Conservation (phyloP, 2,797 vertebrate genomes). For the Squalus acanthias region DNA sequence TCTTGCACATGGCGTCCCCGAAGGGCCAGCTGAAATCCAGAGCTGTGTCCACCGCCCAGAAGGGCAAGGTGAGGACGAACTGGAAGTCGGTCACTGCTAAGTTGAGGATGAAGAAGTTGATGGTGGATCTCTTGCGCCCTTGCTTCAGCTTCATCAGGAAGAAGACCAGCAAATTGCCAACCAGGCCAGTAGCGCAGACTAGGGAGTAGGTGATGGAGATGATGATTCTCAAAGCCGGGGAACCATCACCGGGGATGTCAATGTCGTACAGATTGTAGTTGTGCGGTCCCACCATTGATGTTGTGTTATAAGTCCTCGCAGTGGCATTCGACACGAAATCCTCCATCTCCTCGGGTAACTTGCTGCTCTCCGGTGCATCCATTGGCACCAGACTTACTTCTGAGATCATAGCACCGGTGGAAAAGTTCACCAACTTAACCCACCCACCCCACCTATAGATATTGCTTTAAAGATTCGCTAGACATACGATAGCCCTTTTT, state of each 20-base stretch:
- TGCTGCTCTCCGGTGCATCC: conserved; percentile 26
- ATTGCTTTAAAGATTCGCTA: not conserved
- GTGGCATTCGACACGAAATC: conserved; percentile 46
- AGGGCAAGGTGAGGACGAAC: conserved; percentile 71
- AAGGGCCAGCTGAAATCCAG: conserved; percentile 78
- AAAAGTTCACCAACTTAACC: conserved; percentile 3
- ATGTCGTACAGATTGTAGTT: conserved; percentile 58
- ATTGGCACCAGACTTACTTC: conserved; percentile 35
- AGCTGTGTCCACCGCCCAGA: conserved; percentile 73
- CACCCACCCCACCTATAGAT: not conserved
- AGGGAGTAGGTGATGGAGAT: conserved; percentile 58
- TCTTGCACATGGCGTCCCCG: conserved; percentile 70
- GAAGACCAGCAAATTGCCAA: conserved; percentile 65
- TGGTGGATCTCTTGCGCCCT: conserved; percentile 55
- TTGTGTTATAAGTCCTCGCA: conserved; percentile 47
- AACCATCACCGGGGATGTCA: conserved; percentile 58
- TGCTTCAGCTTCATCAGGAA: conserved; percentile 59
- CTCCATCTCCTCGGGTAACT: conserved; percentile 43
- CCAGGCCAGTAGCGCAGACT: conserved; percentile 56
- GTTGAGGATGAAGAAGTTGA: conserved; percentile 65
- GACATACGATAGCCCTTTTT: not conserved
- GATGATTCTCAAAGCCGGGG: conserved; percentile 50
- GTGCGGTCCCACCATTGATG: conserved; percentile 37
- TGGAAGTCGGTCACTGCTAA: conserved; percentile 66
- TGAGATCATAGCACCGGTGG: conserved; percentile 43